These are phyloP conservation scores for Garrulus glandarius DNA, from an alignment of 2,797 vertebrate genomes.

Conservation along the genomic window DNA sequence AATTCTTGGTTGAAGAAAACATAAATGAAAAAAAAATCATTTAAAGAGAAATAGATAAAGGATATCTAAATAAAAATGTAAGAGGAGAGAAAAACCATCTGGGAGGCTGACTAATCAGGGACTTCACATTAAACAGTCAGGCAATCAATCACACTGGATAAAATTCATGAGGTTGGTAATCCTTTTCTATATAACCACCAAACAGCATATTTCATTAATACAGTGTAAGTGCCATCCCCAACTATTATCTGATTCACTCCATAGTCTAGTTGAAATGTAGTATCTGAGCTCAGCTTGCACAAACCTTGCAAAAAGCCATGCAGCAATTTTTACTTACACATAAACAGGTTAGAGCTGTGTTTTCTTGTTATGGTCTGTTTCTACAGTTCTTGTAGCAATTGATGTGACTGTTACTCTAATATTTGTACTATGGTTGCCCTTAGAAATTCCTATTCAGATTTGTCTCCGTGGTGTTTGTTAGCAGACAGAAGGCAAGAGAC, in stretches of 20 bases:
- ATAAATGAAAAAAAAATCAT: background rate
- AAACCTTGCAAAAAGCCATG: background rate
- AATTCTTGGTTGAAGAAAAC: background rate
- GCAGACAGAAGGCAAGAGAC: background rate
- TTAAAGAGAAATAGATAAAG: constrained; percentile 18
- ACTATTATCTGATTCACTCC: background rate
- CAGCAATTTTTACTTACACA: background rate
- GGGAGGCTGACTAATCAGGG: background rate
- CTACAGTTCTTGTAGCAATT: background rate
- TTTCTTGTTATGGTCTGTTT: background rate
- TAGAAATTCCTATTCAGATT: background rate
- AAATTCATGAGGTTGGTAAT: constrained; percentile 10
- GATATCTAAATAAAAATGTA: constrained; percentile 14
- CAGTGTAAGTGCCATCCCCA: background rate
- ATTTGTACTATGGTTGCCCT: background rate
- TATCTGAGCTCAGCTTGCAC: background rate
- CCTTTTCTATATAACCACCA: background rate
- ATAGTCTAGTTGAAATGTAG: background rate
- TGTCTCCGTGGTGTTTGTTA: background rate
- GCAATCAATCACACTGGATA: constrained; percentile 35
- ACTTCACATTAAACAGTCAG: constrained; percentile 24
- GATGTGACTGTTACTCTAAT: background rate
- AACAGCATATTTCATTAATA: background rate
- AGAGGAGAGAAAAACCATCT: constrained; percentile 20
- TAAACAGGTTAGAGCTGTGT: background rate